Base-by-base conservation (phyloP, 2,888 invertebrate species). In the Lepidonotus clava region DNA sequence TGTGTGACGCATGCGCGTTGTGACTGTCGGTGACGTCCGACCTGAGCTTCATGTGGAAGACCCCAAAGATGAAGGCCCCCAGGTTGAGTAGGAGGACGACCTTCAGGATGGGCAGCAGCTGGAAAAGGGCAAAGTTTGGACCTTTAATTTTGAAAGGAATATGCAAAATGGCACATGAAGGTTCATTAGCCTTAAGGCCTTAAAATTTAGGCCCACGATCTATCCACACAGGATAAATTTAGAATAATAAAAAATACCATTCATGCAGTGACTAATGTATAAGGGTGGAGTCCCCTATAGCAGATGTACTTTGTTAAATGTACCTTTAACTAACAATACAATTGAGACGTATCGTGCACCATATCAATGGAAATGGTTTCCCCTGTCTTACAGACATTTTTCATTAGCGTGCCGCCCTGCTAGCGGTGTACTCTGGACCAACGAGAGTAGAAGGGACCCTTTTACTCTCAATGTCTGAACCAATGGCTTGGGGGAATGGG, bases 31-130 rank as follows among this genome's bases (percentile, higher is more conserved):
- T 76, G 36, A 76, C 76, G 76, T 76, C 38, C 0, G 41, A 11
- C 34, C 32, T 36, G 46, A 51, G 32, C 28, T 24, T 51, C 24
- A 51, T 21, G 83, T 83, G 83, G 4, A 83, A 8, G 51, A 83
- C 28, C 11, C 83, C 83, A n/a, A n/a, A 51, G 11, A 83, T 14
- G 46, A 83, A 83, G 34, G 71, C 76, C 8, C 85, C 85, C 2
- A 85, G 11, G 32, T 85, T 85, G 8, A 85, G 36, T 14, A 76
- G 41, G n/a, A 85, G 76, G 40, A 85, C n/a, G 24, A 56, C 71
- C 76, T 71, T 84, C 66, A 61, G 28, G 2, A 66, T 40, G 66
- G 56, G 56, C 24, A 32, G 53, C 0, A 67, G 28, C 84, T 84
- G 84, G 36, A n/a, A 41, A 41, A 41, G 36, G 14, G 24, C 36